Base-by-base conservation (phyloP, 2,888 invertebrate genomes). In the Clistopyga incitator region DNA sequence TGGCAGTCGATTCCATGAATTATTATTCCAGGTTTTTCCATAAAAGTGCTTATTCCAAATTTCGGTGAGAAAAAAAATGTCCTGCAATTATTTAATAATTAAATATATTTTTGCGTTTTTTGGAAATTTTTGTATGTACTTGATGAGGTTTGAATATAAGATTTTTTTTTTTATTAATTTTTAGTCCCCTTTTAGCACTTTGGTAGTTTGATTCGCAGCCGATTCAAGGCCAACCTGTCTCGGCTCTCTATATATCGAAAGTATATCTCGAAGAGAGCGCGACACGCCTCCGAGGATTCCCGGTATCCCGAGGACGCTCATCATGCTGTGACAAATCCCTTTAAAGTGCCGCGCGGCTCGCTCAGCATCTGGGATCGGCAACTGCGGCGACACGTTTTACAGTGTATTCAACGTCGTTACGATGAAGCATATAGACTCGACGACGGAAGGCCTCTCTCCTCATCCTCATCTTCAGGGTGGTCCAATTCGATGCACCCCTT, bases 271-370 rank as follows among this genome's bases (percentile, higher is more conserved):
- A 72, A 20, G 50, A 71, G 78, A 71, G 78, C 74, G 77, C 77
- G 87, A 85, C 87, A 88, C 84, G 85, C 86, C 84, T 86, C 84
- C 81, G 71, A 82, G 71, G 82, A 82, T 87, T 85, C 79, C 54
- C 75, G 79, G 85, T 85, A 86, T 85, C 72, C 38, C 82, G 82
- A 80, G 77, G 81, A 87, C 84, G 82, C 70, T 85, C 84, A 86
- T 85, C 86, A 84, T 82, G 85, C 84, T 86, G 87, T 87, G 86
- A 89, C 87, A 88, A 89, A 89, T 89, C 87, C 89, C 85, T 86
- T 88, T 81, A 88, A 88, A 88, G 85, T 86, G 86, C 88, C 86
- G 86, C 85, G 81, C 47, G 74, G 56, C 76, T 74, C 78, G n/a
- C n/a, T 23, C 72, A n/a, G 47, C 50, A 23, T 25, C 45, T 25